These are phyloP conservation scores for Peromyscus maniculatus DNA, from an alignment of 2,113 vertebrate genomes.

Conservation along the genomic window DNA sequence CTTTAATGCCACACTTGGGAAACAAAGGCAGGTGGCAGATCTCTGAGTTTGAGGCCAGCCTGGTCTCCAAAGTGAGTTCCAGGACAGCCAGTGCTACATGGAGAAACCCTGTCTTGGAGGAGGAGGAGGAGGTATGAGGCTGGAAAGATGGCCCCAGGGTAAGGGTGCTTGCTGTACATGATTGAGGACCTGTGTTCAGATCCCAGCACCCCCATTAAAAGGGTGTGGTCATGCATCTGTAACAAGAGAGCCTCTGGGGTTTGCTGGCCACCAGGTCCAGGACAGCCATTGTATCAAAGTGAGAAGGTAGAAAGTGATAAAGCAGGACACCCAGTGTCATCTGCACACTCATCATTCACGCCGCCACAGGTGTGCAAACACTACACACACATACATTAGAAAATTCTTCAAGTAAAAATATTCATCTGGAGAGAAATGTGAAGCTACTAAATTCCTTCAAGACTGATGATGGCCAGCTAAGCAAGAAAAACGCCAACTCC, in stretches of 20 bases:
- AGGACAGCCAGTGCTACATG: neutral
- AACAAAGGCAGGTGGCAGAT: neutral
- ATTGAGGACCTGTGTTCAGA: neutral
- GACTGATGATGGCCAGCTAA: neutral
- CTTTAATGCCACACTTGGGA: neutral
- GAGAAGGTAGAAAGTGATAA: neutral
- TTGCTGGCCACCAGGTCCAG: neutral
- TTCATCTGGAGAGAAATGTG: neutral
- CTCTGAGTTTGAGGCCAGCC: neutral
- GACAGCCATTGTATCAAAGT: neutral
- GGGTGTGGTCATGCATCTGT: neutral
- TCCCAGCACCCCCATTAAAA: neutral
- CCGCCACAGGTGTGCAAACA: neutral
- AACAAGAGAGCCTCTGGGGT: neutral
- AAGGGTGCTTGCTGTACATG: neutral
- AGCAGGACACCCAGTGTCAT: neutral
- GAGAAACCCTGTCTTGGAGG: neutral
- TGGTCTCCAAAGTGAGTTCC: neutral
- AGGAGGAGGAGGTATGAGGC: neutral
- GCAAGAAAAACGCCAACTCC: neutral
- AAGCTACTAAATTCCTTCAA: neutral
- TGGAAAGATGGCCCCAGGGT: neutral
- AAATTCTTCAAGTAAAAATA: neutral
- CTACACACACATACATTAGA: neutral
- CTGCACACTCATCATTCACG: neutral